Conservation (phyloP, 1,140 invertebrate genomes). For the Glossosoma conforme region DNA sequence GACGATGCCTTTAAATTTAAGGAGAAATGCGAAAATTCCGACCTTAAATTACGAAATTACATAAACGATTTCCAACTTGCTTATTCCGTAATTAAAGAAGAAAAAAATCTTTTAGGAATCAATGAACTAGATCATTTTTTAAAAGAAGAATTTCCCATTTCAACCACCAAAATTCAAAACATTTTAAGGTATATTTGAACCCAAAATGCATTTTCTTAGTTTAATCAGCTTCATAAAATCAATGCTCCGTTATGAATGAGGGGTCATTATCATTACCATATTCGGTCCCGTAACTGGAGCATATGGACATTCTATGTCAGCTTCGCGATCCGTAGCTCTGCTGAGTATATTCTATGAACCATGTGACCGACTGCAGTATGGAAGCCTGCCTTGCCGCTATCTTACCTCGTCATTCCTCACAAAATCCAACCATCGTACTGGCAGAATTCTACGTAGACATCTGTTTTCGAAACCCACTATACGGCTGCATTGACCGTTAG, state of each 20-base stretch:
- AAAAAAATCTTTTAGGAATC: constrained; percentile 10
- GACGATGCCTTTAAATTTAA: constrained; percentile 26
- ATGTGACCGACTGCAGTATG: too few relatives aligned
- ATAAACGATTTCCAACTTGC: constrained; percentile 6
- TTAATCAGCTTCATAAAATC: background rate
- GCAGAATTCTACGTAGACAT: too few relatives aligned
- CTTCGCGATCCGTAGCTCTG: too few relatives aligned
- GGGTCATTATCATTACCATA: background rate
- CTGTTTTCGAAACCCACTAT: too few relatives aligned
- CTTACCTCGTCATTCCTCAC: too few relatives aligned
- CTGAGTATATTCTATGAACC: too few relatives aligned
- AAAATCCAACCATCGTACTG: too few relatives aligned
- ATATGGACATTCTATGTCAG: background rate
- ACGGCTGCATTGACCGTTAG: too few relatives aligned
- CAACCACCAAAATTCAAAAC: constrained; percentile 2
- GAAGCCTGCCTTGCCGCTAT: too few relatives aligned
- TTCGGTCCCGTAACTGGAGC: background rate
- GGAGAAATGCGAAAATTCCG: constrained; percentile 25
- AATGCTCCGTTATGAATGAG: background rate
- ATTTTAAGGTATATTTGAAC: constrained; percentile 1
- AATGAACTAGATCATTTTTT: constrained; percentile 12
- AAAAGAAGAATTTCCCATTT: constrained; percentile 13
- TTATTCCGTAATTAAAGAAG: constrained; percentile 16
- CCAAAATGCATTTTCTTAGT: background rate
- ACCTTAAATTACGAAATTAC: constrained; percentile 28